Percentiles rank a stretch among this genome's conserved stretches.
These are phyloP conservation scores for Brotula barbata DNA, from an alignment of 2,797 vertebrate genomes.

Conservation along the genomic window DNA sequence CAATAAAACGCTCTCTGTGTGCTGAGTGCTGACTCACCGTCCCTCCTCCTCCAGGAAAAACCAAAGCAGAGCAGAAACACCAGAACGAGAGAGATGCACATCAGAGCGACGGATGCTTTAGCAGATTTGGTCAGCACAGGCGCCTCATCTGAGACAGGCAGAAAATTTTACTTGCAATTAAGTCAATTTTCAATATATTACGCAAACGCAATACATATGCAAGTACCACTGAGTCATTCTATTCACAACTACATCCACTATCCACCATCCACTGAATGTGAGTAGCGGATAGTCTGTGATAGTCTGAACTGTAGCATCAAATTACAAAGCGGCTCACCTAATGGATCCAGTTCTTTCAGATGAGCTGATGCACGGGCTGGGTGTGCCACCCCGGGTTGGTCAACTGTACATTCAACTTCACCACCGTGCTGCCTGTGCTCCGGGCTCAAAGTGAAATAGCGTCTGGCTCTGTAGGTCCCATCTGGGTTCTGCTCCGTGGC, in stretches of 20 bases:
- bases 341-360: slow-evolving; percentile 62
- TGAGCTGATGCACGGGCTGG: slow-evolving; percentile 48
- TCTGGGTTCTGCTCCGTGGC: slow-evolving; percentile 58
- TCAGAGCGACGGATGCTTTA: slow-evolving; percentile 81
- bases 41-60: slow-evolving; percentile 83
- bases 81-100: slow-evolving; percentile 82
- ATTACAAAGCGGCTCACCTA: slow-evolving; percentile 45
- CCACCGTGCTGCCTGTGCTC: slow-evolving; percentile 77
- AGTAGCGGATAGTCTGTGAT: too few relatives aligned
- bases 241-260: too few relatives aligned
- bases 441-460: slow-evolving; percentile 72
- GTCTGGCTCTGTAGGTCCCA: slow-evolving; percentile 73
- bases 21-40: slow-evolving; percentile 67
- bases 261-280: too few relatives aligned
- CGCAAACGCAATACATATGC: too few relatives aligned
- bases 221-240: too few relatives aligned
- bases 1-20: too few relatives aligned
- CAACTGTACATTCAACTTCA: slow-evolving; percentile 78
- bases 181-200: too few relatives aligned
- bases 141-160: slow-evolving; percentile 54
- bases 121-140: slow-evolving; percentile 77
- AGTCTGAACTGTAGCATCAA: too few relatives aligned
- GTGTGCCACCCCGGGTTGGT: slow-evolving; percentile 78
- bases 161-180: too few relatives aligned
- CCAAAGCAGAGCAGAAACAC: slow-evolving; percentile 82